Evolutionary conservation across 2,797 vertebrate species (phyloP), one percentile per base, ranked within the genome.

Genomic region (Vultur gryphus): DNA sequence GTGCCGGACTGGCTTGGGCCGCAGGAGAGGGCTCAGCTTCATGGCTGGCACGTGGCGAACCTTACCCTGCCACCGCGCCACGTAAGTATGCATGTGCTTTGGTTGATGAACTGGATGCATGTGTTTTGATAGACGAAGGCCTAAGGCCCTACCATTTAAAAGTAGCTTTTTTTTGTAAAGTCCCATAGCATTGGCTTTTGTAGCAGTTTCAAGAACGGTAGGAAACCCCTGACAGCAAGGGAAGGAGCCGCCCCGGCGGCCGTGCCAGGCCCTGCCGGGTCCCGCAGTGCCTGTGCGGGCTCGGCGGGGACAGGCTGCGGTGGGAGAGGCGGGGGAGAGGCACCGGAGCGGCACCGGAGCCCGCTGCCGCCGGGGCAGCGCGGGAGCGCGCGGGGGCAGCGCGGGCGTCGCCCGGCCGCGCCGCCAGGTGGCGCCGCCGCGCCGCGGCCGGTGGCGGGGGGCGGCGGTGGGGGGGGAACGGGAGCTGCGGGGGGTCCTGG

Each of bases 61-160:
- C 41, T 46, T 3, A 2, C 21, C 21, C 51, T 16, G 51, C 16
- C 41, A 2, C 51, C 13, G 5, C 5, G 2, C 21, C 24, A 1
- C 10, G 10, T 20, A 5, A 31, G 9, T 8, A 16, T 3, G 66
- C 29, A 1, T 1, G 39, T 11, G 25, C 29, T 33, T 39, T 14
- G 12, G 3, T 4, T 5, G n/a, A 9, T 29, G 13, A 13, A 9
- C 20, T 19, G 17, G 28, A 7, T 2, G 19, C 4, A 0, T 8
- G 21, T 5, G 28, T 9, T 33, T 12, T 13, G 28, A 8, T 13
- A 39, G 29, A 16, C 5, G 28, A 37, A 19, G 39, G 39, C 51
- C 37, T 18, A 13, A 25, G 64, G 48, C 66, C 21, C 35, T 28
- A 28, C n/a, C 18, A 18, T 28, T 25, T 43, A 33, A n/a, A 19